A percentile compares a stretch with the other conserved stretches of the same genome.
Evolutionary conservation across 2,888 invertebrate species (phyloP).

Genomic region (Cheilosia pagana): DNA sequence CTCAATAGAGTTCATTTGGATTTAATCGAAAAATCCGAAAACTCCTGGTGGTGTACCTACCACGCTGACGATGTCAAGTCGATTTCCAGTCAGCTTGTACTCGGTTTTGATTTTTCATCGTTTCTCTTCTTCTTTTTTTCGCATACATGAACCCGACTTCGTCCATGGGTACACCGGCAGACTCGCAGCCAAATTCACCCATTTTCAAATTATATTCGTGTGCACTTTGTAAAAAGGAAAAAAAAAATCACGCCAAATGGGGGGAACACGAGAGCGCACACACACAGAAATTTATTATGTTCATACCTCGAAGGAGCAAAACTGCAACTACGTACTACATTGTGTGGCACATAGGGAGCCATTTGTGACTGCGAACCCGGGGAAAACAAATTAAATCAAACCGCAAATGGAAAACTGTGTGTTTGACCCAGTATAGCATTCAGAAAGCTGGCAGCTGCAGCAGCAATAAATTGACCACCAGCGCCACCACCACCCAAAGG

Average conservation of each 20-base stretch:
- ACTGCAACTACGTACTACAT: constrained; percentile 1
- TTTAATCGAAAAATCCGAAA: constrained; percentile 58
- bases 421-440: constrained; percentile 24
- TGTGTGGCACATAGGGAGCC: constrained; percentile 9
- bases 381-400: constrained; percentile 45
- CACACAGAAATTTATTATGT: constrained; percentile 31
- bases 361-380: constrained; percentile 26
- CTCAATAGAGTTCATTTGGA: constrained; percentile 55
- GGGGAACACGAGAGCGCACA: background rate
- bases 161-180: background rate
- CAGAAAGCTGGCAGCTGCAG: constrained; percentile 37
- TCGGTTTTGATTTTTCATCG: constrained; percentile 5
- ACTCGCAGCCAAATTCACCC: background rate
- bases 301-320: constrained; percentile 6
- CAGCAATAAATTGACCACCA: constrained; percentile 49
- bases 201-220: constrained; percentile 29
- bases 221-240: background rate
- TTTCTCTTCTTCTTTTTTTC: background rate
- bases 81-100: constrained; percentile 11
- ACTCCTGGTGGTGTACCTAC: background rate
- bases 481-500: background rate
- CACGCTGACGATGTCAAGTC: background rate
- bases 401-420: constrained; percentile 39
- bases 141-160: background rate
- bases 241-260: background rate